Evolutionary conservation across 2,888 invertebrate species (phyloP).

Genomic region (Ptychoptera contaminata): DNA sequence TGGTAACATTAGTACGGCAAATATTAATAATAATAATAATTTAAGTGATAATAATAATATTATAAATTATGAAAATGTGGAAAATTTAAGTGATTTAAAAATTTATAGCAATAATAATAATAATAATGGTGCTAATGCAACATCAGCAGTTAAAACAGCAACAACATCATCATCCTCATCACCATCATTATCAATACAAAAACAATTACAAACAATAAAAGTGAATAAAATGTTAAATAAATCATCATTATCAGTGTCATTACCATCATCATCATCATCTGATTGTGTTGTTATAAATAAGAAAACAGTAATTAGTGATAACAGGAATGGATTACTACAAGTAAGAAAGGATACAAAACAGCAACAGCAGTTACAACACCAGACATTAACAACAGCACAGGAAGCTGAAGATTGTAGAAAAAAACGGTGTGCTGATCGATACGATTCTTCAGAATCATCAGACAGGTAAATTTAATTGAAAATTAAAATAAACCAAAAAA

Average conservation of each 20-base stretch:
- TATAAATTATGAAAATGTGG: conserved; percentile 1
- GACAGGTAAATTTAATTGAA: conserved; percentile 56
- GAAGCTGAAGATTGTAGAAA: conserved; percentile 46
- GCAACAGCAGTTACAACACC: conserved; percentile 1
- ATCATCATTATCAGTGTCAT: no score
- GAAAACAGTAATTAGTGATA: conserved; percentile 1
- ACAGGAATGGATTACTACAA: neutral
- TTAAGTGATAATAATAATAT: conserved; percentile 1
- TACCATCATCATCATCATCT: neutral
- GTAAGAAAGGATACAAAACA: conserved; percentile 2
- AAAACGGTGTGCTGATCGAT: conserved; percentile 79
- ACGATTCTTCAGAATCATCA: conserved; percentile 86
- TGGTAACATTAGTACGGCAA: conserved; percentile 18
- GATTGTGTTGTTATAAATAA: conserved; percentile 3
- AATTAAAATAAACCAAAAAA: no score
- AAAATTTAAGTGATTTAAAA: conserved; percentile 1
- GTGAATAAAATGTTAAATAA: no score
- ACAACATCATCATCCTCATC: neutral
- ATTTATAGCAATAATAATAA: conserved; percentile 9
- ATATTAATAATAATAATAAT: conserved; percentile 2
- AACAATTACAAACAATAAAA: conserved; percentile 1
- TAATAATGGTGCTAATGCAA: conserved; percentile 6
- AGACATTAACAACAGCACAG: conserved; percentile 9
- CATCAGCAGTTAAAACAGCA: conserved; percentile 2
- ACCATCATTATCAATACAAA: conserved; percentile 4